These are phyloP conservation scores for Ips typographus DNA, from an alignment of 1,140 invertebrate genomes.

Conservation along the genomic window DNA sequence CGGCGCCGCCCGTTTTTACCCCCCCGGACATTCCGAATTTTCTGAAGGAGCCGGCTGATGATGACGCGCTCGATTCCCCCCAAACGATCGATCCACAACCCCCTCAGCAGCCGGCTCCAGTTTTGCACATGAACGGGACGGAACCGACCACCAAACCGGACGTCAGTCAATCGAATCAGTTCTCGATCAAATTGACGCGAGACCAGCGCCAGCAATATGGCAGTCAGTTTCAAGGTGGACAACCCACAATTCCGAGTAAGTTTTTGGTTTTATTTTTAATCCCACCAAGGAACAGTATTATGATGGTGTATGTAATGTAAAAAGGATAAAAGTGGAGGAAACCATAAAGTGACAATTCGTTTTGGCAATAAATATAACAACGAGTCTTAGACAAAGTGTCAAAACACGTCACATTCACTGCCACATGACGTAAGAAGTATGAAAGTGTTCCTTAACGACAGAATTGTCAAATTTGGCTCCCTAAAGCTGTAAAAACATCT, in stretches of 20 bases:
- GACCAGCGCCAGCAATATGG: conserved; percentile 75
- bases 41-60: conserved; percentile 51
- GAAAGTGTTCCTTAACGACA: too few relatives aligned
- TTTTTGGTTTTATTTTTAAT: not conserved
- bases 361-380: not conserved
- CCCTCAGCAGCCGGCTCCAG: conserved; percentile 51
- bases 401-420: too few relatives aligned
- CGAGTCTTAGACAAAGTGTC: too few relatives aligned
- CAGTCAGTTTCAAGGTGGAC: conserved; percentile 62
- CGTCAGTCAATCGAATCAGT: conserved; percentile 53
- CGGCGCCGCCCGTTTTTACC: conserved; percentile 78
- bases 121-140: conserved; percentile 52
- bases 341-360: not conserved
- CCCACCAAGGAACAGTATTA: too few relatives aligned
- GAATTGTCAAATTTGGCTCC: too few relatives aligned
- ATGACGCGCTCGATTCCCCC: not conserved
- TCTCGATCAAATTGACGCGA: conserved; percentile 71
- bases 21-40: conserved; percentile 73
- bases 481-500: too few relatives aligned
- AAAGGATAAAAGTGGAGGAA: too few relatives aligned
- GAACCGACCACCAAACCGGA: conserved; percentile 40
- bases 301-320: too few relatives aligned
- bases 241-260: conserved; percentile 44
- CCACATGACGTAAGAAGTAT: too few relatives aligned
- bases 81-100: conserved; percentile 11